Conservation (phyloP, 2,888 invertebrate genomes). For the Nycteola revayana region DNA sequence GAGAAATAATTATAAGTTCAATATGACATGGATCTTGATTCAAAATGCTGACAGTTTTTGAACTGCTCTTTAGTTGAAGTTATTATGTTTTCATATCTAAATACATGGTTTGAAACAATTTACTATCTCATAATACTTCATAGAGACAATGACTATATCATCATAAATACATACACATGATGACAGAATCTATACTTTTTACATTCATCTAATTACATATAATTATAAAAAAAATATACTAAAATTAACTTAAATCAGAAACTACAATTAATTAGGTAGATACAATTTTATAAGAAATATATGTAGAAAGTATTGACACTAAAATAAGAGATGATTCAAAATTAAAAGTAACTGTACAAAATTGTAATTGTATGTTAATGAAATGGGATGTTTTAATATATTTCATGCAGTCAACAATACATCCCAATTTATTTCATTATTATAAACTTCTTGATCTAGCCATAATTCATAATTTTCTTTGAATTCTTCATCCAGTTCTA, state of each 20-base stretch:
- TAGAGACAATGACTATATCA: too few relatives aligned
- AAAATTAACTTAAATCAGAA: conserved; percentile 28
- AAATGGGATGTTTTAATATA: conserved; percentile 14
- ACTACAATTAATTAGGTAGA: conserved; percentile 26
- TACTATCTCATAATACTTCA: too few relatives aligned
- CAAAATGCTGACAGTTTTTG: too few relatives aligned
- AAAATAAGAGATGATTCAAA: conserved; percentile 32
- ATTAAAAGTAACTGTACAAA: conserved; percentile 43
- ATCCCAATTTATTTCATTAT: conserved; percentile 92
- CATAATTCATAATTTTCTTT: conserved; percentile 96
- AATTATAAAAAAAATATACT: conserved; percentile 27
- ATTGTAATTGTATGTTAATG: conserved; percentile 21
- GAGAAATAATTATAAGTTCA: too few relatives aligned
- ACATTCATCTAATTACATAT: too few relatives aligned
- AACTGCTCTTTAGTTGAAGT: too few relatives aligned
- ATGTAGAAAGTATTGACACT: conserved; percentile 21
- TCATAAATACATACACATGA: too few relatives aligned
- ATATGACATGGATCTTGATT: too few relatives aligned
- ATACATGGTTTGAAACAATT: too few relatives aligned
- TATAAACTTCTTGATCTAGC: conserved; percentile 98
- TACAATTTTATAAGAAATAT: conserved; percentile 26
- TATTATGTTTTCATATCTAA: too few relatives aligned
- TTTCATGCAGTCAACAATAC: conserved; percentile 61
- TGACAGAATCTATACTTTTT: too few relatives aligned
- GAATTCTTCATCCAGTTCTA: conserved; percentile 95